These are phyloP conservation scores for Trissonchulus latispiculum DNA, from an alignment of 2,888 invertebrate genomes.

Conservation along the genomic window DNA sequence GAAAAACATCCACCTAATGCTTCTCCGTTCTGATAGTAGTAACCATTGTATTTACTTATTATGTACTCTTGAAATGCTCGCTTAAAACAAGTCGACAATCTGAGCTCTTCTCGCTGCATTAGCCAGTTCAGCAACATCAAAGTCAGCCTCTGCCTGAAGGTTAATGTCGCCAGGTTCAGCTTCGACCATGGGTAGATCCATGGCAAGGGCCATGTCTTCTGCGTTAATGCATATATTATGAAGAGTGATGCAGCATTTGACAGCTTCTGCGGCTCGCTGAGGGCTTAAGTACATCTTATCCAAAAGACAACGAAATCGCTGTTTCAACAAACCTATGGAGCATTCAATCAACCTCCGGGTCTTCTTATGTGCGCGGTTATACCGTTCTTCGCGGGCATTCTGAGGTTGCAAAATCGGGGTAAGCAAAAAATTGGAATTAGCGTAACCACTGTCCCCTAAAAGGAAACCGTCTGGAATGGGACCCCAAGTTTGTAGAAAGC, in stretches of 20 bases:
- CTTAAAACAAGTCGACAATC: too few relatives aligned
- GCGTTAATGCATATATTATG: too few relatives aligned
- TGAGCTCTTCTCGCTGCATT: too few relatives aligned
- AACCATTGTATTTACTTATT: too few relatives aligned
- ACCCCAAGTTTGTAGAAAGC: neutral
- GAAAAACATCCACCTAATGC: too few relatives aligned
- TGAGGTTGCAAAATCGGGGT: neutral
- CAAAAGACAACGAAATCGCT: constrained; percentile 7
- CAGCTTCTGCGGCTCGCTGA: neutral
- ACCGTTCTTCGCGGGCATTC: neutral
- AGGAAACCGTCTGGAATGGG: neutral
- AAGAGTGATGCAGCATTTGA: too few relatives aligned
- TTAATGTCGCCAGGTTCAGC: neutral
- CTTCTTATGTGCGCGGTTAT: neutral
- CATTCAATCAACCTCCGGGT: neutral
- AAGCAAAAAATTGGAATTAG: neutral
- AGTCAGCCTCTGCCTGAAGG: neutral
- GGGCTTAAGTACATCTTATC: neutral
- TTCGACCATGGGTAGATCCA: too few relatives aligned
- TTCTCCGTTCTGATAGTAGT: too few relatives aligned
- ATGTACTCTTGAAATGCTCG: too few relatives aligned
- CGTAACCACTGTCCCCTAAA: neutral
- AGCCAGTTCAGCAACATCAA: too few relatives aligned
- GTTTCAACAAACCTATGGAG: constrained; percentile 1
- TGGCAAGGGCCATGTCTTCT: too few relatives aligned